phyloP scores from a whole-genome alignment of 1,140 invertebrate species.

The Gonioctena quinquepunctata region DNA sequence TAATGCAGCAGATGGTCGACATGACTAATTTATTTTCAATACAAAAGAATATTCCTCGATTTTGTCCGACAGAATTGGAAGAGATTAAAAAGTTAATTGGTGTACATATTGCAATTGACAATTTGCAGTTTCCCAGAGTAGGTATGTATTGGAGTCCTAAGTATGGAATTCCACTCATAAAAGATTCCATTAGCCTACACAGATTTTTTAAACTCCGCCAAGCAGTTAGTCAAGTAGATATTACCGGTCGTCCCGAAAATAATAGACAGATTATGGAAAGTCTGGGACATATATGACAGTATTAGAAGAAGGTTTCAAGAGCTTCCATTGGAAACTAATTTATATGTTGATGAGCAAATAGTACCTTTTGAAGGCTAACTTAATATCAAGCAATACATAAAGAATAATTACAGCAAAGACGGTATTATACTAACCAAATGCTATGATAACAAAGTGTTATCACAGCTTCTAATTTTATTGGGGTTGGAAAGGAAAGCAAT shows the following conservation, averaged over 20 bases:
- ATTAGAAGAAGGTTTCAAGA: constrained; percentile 5
- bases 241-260: not conserved
- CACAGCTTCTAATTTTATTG: constrained; percentile 56
- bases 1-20: constrained; percentile 19
- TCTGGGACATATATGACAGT: constrained; percentile 1
- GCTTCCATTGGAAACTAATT: constrained; percentile 13
- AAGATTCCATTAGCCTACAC: constrained; percentile 17
- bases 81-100: constrained; percentile 31
- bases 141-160: constrained; percentile 23
- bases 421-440: constrained; percentile 24
- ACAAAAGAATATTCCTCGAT: constrained; percentile 15
- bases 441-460: constrained; percentile 51
- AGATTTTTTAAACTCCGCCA: constrained; percentile 21
- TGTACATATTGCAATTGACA: constrained; percentile 29
- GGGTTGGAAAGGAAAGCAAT: constrained; percentile 43
- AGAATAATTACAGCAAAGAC: constrained; percentile 18
- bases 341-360: constrained; percentile 42
- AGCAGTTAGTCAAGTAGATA: constrained; percentile 18
- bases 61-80: constrained; percentile 16
- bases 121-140: constrained; percentile 19
- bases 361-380: constrained; percentile 49
- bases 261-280: constrained; percentile 24
- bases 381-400: constrained; percentile 31
- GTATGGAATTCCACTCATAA: constrained; percentile 10
- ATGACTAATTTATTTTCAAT: constrained; percentile 26